Percentiles rank a stretch among this genome's conserved stretches.
phyloP scores from a whole-genome alignment of 2,113 vertebrate genomes.

The Zapus hudsonius region DNA sequence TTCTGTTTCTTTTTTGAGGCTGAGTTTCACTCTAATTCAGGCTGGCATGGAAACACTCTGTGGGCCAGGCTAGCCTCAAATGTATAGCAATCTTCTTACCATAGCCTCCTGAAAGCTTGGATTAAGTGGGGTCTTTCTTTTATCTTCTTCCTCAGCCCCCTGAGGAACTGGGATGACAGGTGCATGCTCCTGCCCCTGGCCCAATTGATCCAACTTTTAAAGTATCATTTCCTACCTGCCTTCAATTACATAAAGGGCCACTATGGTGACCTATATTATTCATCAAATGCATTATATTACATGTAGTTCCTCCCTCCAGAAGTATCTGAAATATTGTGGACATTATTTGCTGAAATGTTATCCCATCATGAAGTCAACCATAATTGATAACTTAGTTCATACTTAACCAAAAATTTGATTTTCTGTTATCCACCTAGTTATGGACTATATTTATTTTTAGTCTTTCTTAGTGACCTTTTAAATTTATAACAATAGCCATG shows the following conservation, averaged over 20 bases:
- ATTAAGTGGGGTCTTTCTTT: too few species aligned
- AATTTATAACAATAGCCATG: background rate
- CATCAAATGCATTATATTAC: background rate
- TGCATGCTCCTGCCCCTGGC: background rate
- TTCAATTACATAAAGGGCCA: background rate
- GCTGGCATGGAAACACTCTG: too few species aligned
- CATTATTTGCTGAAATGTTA: background rate
- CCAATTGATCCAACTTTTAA: background rate
- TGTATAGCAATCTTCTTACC: too few species aligned
- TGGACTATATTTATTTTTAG: background rate
- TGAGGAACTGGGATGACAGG: background rate
- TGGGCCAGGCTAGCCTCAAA: too few species aligned
- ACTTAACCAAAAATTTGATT: constrained; percentile 9
- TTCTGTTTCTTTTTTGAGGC: too few species aligned
- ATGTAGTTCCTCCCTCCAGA: background rate
- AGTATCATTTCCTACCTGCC: background rate
- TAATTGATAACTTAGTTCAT: background rate
- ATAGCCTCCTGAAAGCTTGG: too few species aligned
- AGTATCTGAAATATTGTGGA: background rate
- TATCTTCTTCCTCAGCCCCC: background rate
- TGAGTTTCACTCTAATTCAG: too few species aligned
- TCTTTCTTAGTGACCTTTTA: background rate
- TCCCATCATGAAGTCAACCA: background rate
- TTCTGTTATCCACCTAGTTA: background rate
- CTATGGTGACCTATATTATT: background rate